A percentile compares a stretch with the other conserved stretches of the same genome.
phyloP scores from a whole-genome alignment of 2,797 vertebrate species.

The Molossus molossus region DNA sequence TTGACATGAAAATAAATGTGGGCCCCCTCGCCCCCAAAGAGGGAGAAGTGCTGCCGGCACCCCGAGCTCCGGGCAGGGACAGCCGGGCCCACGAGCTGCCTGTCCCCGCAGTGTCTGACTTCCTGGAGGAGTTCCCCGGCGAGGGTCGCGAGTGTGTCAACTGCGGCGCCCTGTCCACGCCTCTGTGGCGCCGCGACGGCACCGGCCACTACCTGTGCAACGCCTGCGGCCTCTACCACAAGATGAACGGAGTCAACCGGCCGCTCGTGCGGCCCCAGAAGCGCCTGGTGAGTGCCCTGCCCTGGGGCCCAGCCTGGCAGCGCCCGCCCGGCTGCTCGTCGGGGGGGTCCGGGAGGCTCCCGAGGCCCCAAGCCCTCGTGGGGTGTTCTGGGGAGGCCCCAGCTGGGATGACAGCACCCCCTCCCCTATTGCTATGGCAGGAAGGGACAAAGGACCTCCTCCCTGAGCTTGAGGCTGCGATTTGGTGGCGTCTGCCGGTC shows the following conservation, averaged over 20 bases:
- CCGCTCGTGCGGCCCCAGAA: conserved; percentile 98
- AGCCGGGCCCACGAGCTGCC: not conserved
- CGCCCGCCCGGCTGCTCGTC: not conserved
- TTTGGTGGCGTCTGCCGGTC: not conserved
- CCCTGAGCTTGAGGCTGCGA: not conserved
- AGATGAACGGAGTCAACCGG: conserved; percentile 98
- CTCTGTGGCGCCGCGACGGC: conserved; percentile 97
- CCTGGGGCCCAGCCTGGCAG: not conserved
- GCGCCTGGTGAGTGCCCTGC: conserved; percentile 93
- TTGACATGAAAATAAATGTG: not conserved
- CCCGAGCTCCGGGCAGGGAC: not conserved
- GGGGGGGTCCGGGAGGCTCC: not conserved
- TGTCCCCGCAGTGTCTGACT: conserved; percentile 88
- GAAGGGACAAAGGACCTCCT: not conserved
- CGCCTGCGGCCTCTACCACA: conserved; percentile 99
- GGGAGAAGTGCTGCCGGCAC: rapidly evolving
- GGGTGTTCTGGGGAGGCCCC: not conserved
- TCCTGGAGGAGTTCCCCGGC: conserved; percentile 94
- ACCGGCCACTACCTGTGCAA: conserved; percentile 99
- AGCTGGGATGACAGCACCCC: not conserved
- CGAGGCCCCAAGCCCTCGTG: not conserved
- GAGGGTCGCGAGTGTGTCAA: conserved; percentile 98
- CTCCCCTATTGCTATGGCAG: not conserved
- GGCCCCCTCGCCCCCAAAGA: no score
- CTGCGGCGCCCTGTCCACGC: conserved; percentile 98